Base-by-base conservation (phyloP, 1,140 invertebrate species). In the Aphidius ervi region DNA sequence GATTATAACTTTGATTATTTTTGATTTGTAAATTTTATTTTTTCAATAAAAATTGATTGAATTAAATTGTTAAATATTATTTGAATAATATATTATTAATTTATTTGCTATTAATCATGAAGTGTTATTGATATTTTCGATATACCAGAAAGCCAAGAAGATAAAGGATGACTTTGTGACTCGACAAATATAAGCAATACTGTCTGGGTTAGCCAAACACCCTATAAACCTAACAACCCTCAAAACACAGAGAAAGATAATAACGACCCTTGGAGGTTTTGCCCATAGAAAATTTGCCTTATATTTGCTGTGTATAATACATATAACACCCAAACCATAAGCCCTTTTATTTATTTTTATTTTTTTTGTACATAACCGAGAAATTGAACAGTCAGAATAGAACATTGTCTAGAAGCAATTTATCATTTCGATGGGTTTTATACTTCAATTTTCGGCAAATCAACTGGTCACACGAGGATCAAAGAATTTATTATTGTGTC, bases 151-250 rank as follows among this genome's bases (percentile, higher is more conserved):
- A 31, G 23, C 0, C 9, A 40, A 41, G 37, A 40, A 53, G 41
- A 56, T 53, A 58, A 54, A 31, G 50, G 58, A 42, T 64, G 64
- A 63, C 61, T 63, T 58, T 56, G 10, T 70, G 67, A 68, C 62
- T 65, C 42, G 43, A 62, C 69, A 68, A 70, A 70, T 64, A 70
- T 57, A 57, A 63, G 67, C 68, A 70, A 72, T 72, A 72, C 72
- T 68, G 67, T 65, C 58, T 62, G 61, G 40, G 62, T 66, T 68
- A 70, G 66, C 66, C 61, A 65, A 73, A 31, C 70, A 65, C 70
- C 69, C 69, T 63, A 69, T 69, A 67, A 63, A 63, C 68, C 58
- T 60, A 61, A 50, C 6, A 31, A 31, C 23, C 23, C 23, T 31
- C 23, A 31, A 31, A 31, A 31, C 23, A 31, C 23, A 31, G 23